Conservation (phyloP, 2,113 vertebrate species). For the Dromaius novaehollandiae region DNA sequence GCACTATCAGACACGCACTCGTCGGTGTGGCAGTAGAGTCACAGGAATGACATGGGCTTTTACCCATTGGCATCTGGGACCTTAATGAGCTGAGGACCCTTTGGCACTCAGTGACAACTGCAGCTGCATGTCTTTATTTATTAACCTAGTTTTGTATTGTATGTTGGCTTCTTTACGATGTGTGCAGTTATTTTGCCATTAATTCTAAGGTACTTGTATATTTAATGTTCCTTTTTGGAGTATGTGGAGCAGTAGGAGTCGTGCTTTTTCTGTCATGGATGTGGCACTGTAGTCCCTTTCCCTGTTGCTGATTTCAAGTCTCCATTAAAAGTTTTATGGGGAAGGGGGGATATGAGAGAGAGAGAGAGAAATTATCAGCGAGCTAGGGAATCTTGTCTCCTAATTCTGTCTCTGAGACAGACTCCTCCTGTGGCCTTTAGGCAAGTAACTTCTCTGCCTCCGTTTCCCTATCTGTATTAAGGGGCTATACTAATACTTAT, state of each 20-base stretch:
- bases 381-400: not conserved
- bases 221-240: conserved; percentile 50
- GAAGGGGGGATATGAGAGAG: not conserved
- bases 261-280: conserved; percentile 44
- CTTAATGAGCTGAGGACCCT: conserved; percentile 19
- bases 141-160: conserved; percentile 67
- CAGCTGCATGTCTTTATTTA: conserved; percentile 74
- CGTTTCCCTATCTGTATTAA: not conserved
- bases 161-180: conserved; percentile 63
- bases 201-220: conserved; percentile 58
- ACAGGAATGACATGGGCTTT: conserved; percentile 60
- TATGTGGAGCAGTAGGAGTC: conserved; percentile 10
- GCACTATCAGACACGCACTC: conserved; percentile 85
- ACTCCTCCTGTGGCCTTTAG: not conserved
- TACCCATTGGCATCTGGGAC: not conserved
- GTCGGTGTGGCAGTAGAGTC: conserved; percentile 86
- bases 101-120: not conserved
- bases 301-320: not conserved
- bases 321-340: not conserved
- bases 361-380: not conserved
- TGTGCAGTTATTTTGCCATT: conserved; percentile 53
- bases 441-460: conserved; percentile 30
- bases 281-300: not conserved
- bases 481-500: conserved; percentile 31
- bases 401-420: not conserved